Conservation (phyloP, 1,140 invertebrate genomes). For the Telenomus remus region DNA sequence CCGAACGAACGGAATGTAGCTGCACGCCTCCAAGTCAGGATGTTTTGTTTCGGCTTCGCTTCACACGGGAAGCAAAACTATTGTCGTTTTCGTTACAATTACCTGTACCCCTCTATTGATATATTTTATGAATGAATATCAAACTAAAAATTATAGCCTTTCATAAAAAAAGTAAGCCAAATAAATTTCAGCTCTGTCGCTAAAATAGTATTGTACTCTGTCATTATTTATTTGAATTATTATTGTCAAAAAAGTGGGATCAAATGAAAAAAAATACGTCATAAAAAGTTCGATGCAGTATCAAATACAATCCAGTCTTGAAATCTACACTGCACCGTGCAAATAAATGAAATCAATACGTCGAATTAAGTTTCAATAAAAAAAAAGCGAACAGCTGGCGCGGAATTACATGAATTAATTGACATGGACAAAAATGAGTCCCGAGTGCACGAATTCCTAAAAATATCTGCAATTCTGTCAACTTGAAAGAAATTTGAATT, state of each 20-base stretch:
- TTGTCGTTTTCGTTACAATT: conserved; percentile 44
- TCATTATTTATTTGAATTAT: background rate
- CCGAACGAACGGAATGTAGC: conserved; percentile 43
- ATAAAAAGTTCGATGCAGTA: conserved; percentile 13
- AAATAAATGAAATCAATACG: conserved; percentile 38
- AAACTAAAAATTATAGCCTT: background rate
- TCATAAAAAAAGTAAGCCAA: background rate
- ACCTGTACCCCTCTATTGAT: conserved; percentile 16
- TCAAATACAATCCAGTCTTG: conserved; percentile 26
- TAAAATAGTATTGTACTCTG: background rate
- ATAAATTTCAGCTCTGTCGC: no score
- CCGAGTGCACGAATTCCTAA: no score
- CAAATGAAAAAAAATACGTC: conserved; percentile 1
- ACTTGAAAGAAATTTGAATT: no score
- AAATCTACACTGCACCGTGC: conserved; percentile 19
- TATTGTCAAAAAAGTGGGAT: background rate
- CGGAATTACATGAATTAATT: no score
- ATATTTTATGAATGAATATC: conserved; percentile 2
- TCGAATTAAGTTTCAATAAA: conserved; percentile 17
- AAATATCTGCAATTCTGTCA: no score
- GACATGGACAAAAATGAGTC: no score
- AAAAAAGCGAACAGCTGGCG: background rate
- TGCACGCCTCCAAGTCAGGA: conserved; percentile 45
- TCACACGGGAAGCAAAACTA: conserved; percentile 46
- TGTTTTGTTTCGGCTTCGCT: conserved; percentile 48